A percentile compares a stretch with the other conserved stretches of the same genome.
Conservation (phyloP, 2,113 vertebrate species). For the Ceyx cyanopectus region DNA sequence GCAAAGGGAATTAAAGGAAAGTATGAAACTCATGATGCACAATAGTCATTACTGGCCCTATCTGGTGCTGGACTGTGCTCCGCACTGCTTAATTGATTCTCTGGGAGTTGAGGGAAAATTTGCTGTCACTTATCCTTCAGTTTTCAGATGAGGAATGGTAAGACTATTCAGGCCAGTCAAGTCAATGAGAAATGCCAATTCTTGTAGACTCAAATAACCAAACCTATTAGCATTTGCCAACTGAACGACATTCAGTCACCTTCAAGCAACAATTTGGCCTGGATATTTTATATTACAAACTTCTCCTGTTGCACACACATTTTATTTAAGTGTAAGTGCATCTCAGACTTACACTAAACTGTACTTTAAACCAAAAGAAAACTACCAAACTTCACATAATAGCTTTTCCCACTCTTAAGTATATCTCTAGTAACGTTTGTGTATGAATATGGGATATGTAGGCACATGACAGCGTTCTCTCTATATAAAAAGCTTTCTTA, state of each 20-base stretch:
- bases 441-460: fast-evolving
- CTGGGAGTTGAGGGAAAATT: not conserved
- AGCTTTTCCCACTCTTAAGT: fast-evolving
- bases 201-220: not conserved
- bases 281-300: not conserved
- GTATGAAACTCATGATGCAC: not conserved
- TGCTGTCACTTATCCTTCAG: not conserved
- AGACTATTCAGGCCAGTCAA: not conserved
- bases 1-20: conserved; percentile 33
- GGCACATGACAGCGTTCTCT: not conserved
- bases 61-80: not conserved
- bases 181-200: not conserved
- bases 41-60: not conserved
- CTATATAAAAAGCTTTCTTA: not conserved
- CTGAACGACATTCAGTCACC: not conserved
- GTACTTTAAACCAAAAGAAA: not conserved
- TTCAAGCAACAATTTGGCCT: not conserved
- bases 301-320: not conserved
- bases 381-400: not conserved
- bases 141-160: not conserved
- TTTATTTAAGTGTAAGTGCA: not conserved
- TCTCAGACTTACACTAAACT: not conserved
- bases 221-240: not conserved
- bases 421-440: not conserved
- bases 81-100: not conserved